Conservation (phyloP, 2,113 vertebrate genomes). For the Gambusia affinis region DNA sequence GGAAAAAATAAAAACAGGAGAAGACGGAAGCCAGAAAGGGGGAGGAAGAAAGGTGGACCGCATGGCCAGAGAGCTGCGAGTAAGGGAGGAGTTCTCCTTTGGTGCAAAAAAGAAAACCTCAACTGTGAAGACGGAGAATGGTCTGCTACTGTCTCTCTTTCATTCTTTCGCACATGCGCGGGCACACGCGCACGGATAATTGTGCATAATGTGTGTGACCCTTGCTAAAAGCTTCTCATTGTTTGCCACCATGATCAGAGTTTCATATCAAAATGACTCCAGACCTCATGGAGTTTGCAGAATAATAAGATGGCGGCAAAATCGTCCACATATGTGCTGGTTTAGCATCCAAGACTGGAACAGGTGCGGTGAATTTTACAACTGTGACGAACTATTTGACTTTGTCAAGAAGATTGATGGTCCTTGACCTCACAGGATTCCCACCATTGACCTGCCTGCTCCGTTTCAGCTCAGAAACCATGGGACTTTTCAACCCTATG, state of each 20-base stretch:
- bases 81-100: conserved; percentile 16
- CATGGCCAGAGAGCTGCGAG: conserved; percentile 50
- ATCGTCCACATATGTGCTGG: not conserved
- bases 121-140: conserved; percentile 47
- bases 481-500: conserved; percentile 19
- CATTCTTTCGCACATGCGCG: conserved; percentile 17
- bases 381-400: not conserved
- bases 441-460: conserved; percentile 20
- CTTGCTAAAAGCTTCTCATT: conserved; percentile 63
- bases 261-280: conserved; percentile 32
- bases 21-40: conserved; percentile 8
- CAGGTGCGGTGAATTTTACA: conserved; percentile 34
- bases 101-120: conserved; percentile 23
- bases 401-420: conserved; percentile 2
- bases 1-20: not conserved
- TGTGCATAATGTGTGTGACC: conserved; percentile 56
- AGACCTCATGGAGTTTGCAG: not conserved
- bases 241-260: conserved; percentile 46
- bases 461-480: conserved; percentile 25
- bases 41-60: conserved; percentile 38
- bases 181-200: conserved; percentile 16
- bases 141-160: not conserved
- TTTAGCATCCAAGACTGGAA: conserved; percentile 13
- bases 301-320: not conserved
- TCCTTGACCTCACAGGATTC: conserved; percentile 10